phyloP scores from a whole-genome alignment of 2,888 invertebrate genomes.

The Aporophyla nigra region DNA sequence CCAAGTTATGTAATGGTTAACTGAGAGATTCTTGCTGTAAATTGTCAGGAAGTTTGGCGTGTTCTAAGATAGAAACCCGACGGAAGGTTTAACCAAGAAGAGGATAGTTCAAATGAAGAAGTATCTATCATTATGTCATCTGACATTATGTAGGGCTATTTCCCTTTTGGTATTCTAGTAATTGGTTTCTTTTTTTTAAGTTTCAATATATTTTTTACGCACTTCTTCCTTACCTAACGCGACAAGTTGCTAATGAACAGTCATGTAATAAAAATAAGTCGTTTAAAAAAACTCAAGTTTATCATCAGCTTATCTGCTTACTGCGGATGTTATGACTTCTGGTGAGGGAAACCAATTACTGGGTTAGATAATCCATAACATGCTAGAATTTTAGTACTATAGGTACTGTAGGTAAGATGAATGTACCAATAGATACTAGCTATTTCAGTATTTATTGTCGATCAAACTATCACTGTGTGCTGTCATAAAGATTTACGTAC shows the following conservation, averaged over 20 bases:
- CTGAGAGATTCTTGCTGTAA: background rate
- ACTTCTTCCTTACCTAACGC: too few species aligned
- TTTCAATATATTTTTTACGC: too few species aligned
- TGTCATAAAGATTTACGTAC: too few species aligned
- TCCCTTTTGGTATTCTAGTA: too few species aligned
- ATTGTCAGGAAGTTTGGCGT: background rate
- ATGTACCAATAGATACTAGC: too few species aligned
- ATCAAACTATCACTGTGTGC: too few species aligned
- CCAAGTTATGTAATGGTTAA: conserved; percentile 16
- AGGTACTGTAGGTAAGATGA: background rate
- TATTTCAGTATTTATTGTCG: too few species aligned
- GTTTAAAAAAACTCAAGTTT: background rate
- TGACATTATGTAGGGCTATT: too few species aligned
- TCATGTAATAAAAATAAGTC: background rate
- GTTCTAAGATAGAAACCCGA: background rate
- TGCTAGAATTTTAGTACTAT: background rate
- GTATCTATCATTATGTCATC: too few species aligned
- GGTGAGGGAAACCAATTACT: conserved; percentile 15
- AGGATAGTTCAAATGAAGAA: background rate
- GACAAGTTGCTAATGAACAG: background rate
- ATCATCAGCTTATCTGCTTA: conserved; percentile 19
- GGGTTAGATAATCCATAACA: conserved; percentile 1
- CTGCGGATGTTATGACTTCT: conserved; percentile 23
- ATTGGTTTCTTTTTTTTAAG: too few species aligned
- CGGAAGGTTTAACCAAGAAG: background rate